Evolutionary conservation across 2,113 vertebrate genomes (phyloP).

Genomic region (Blennius ocellaris): DNA sequence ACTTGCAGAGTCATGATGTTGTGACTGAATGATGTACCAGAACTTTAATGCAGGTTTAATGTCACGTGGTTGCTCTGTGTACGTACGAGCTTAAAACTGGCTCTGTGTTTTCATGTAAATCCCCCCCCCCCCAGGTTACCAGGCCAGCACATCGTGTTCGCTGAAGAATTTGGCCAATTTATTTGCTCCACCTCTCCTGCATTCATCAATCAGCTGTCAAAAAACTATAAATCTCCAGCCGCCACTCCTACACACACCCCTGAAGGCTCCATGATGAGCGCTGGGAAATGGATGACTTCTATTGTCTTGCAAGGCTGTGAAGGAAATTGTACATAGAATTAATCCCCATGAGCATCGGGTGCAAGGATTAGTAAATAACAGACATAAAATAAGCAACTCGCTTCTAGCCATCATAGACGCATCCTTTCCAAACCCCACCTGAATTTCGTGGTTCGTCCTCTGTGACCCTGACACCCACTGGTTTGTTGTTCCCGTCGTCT

Average conservation of each 20-base stretch:
- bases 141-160: slow-evolving; percentile 43
- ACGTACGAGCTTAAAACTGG: too few species aligned
- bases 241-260: not conserved
- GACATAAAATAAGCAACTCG: too few species aligned
- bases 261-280: slow-evolving; percentile 4
- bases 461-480: too few species aligned
- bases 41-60: slow-evolving; percentile 17
- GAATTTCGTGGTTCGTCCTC: too few species aligned
- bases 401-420: too few species aligned
- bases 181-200: slow-evolving; percentile 2
- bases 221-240: slow-evolving; percentile 20
- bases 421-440: too few species aligned
- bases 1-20: too few species aligned
- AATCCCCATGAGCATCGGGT: too few species aligned
- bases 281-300: slow-evolving; percentile 32
- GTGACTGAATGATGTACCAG: too few species aligned
- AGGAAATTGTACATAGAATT: not conserved
- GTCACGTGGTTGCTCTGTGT: slow-evolving; percentile 7
- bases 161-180: slow-evolving; percentile 43
- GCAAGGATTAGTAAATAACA: too few species aligned
- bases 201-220: slow-evolving; percentile 45
- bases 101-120: too few species aligned
- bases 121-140: slow-evolving; percentile 50
- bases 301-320: not conserved
- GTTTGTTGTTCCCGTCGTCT: too few species aligned